Percentiles rank a stretch among this genome's conserved stretches.
Evolutionary conservation across 2,797 vertebrate species (phyloP).

Genomic region (Mallotus villosus): DNA sequence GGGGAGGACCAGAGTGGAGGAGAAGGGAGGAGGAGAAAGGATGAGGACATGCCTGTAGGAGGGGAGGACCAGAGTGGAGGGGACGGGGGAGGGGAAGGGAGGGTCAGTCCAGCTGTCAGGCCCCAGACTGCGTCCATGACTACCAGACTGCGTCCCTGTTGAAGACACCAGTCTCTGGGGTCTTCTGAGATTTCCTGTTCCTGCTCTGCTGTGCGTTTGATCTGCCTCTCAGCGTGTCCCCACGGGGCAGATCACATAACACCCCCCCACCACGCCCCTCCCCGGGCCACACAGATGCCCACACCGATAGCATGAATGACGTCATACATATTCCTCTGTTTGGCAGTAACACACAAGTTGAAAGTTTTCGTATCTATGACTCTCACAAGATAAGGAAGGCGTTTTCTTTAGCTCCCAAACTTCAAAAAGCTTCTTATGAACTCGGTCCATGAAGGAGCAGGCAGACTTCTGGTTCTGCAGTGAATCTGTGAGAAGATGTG

Average conservation of each 20-base stretch:
- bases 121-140: slow-evolving; percentile 26
- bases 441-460: no score
- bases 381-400: no score
- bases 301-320: background rate
- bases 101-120: slow-evolving; percentile 13
- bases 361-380: background rate
- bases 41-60: slow-evolving; percentile 17
- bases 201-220: slow-evolving; percentile 51
- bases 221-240: slow-evolving; percentile 44
- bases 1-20: no score
- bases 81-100: background rate
- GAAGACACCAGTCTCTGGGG: slow-evolving; percentile 50
- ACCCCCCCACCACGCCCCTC: slow-evolving; percentile 2
- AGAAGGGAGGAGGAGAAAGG: background rate
- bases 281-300: slow-evolving; percentile 8
- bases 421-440: background rate
- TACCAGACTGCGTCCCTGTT: slow-evolving; percentile 6
- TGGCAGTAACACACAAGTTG: background rate
- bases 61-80: background rate
- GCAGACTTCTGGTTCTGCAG: no score
- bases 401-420: background rate
- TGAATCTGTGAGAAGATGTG: no score
- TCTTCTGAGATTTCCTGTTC: slow-evolving; percentile 45
- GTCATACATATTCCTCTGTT: background rate
- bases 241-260: slow-evolving; percentile 54